A percentile compares a stretch with the other conserved stretches of the same genome.
phyloP scores from a whole-genome alignment of 2,797 vertebrate species.

The Novumbra hubbsi region DNA sequence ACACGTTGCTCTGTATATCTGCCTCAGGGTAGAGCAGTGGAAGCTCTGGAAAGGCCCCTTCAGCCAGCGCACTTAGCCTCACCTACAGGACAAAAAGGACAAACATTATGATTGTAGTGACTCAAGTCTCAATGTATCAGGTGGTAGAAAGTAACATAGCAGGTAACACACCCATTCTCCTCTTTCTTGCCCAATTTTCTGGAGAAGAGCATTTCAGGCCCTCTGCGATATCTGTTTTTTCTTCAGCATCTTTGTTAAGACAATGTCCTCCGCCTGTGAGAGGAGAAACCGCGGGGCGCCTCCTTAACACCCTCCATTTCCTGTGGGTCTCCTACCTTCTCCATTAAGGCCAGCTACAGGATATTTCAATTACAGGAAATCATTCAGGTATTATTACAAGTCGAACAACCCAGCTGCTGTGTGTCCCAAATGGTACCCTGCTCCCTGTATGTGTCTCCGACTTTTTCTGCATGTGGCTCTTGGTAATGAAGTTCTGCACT shows the following conservation, averaged over 20 bases:
- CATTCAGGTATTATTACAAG: neutral
- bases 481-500: neutral
- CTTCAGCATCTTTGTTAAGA: conserved; percentile 65
- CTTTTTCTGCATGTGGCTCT: no score
- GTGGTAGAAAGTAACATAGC: neutral
- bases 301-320: neutral
- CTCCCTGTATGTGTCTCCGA: no score
- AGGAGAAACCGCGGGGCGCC: neutral
- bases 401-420: neutral
- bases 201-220: conserved; percentile 67
- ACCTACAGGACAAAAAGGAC: conserved; percentile 57
- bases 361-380: neutral
- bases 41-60: conserved; percentile 78
- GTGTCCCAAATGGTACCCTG: neutral
- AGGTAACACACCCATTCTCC: conserved; percentile 75
- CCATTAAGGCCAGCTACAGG: neutral
- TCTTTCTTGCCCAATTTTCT: conserved; percentile 71
- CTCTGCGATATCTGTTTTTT: conserved; percentile 71
- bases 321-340: neutral
- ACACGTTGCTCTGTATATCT: conserved; percentile 75
- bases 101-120: neutral
- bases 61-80: conserved; percentile 65
- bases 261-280: conserved; percentile 63
- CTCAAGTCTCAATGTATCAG: neutral
- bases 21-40: conserved; percentile 74